These are phyloP conservation scores for Perodicticus potto DNA, from an alignment of 2,797 vertebrate species.

Conservation along the genomic window DNA sequence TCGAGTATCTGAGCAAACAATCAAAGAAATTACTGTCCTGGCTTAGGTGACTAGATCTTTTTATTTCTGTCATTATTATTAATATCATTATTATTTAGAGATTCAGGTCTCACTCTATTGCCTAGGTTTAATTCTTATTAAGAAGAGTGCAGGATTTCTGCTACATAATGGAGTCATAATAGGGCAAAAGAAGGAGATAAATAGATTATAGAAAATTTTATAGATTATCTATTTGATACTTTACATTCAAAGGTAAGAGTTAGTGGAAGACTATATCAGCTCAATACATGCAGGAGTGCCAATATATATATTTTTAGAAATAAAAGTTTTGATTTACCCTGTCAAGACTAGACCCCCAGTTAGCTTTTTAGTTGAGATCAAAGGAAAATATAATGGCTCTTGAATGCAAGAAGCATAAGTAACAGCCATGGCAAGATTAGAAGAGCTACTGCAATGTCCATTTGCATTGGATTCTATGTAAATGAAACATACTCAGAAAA, in stretches of 20 bases:
- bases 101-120: no score
- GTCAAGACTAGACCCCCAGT: not conserved
- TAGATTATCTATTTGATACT: not conserved
- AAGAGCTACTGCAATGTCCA: not conserved
- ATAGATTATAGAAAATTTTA: not conserved
- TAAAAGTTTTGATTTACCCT: not conserved
- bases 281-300: not conserved
- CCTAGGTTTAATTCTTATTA: not conserved
- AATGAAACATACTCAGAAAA: not conserved
- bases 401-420: not conserved
- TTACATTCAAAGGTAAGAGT: not conserved
- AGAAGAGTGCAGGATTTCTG: not conserved
- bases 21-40: not conserved
- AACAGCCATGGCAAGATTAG: not conserved
- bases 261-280: not conserved
- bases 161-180: not conserved
- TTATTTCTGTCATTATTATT: no score
- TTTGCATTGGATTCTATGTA: not conserved
- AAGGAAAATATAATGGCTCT: not conserved
- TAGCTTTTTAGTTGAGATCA: not conserved
- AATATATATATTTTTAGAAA: not conserved
- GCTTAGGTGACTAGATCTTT: not conserved
- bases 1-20: not conserved
- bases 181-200: not conserved
- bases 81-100: no score